phyloP scores from a whole-genome alignment of 2,797 vertebrate species.

The Macropodus opercularis region DNA sequence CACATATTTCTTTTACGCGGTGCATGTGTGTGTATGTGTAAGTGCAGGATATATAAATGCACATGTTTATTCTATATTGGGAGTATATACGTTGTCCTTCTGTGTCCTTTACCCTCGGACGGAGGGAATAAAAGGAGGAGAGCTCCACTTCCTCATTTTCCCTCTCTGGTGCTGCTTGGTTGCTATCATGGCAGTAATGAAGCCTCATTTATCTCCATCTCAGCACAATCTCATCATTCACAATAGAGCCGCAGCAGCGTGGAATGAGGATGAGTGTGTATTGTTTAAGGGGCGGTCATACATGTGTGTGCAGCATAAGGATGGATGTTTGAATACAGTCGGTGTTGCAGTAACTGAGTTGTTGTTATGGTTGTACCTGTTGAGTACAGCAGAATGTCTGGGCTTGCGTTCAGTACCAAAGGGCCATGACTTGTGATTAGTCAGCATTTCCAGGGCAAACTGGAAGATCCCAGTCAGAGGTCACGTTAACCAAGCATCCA shows the following conservation, averaged over 20 bases:
- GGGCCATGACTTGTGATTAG: conserved; percentile 23
- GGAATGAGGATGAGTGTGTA: conserved; percentile 39
- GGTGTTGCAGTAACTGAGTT: conserved; percentile 15
- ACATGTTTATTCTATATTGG: conserved; percentile 55
- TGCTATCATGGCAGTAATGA: conserved; percentile 78
- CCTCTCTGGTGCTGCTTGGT: conserved; percentile 49
- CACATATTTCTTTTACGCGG: conserved; percentile 62
- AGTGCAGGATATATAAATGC: conserved; percentile 55
- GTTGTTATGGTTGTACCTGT: conserved; percentile 49
- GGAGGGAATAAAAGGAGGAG: conserved; percentile 32
- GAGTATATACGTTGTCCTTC: conserved; percentile 40
- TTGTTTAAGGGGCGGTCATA: conserved; percentile 34
- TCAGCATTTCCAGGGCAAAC: conserved; percentile 30
- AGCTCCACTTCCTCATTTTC: conserved; percentile 39
- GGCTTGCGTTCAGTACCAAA: conserved; percentile 14
- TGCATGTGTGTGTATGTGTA: conserved; percentile 33
- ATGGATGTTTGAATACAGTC: conserved; percentile 25
- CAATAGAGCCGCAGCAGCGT: conserved; percentile 61
- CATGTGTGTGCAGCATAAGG: conserved; percentile 7
- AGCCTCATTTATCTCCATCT: conserved; percentile 81
- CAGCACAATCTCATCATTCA: conserved; percentile 75
- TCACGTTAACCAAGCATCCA: conserved; percentile 59
- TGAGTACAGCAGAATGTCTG: conserved; percentile 19
- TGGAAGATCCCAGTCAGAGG: conserved; percentile 48
- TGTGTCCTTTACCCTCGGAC: conserved; percentile 54